A percentile compares a stretch with the other conserved stretches of the same genome.
These are phyloP conservation scores for Cataglyphis hispanica DNA, from an alignment of 1,140 invertebrate genomes.

Conservation along the genomic window DNA sequence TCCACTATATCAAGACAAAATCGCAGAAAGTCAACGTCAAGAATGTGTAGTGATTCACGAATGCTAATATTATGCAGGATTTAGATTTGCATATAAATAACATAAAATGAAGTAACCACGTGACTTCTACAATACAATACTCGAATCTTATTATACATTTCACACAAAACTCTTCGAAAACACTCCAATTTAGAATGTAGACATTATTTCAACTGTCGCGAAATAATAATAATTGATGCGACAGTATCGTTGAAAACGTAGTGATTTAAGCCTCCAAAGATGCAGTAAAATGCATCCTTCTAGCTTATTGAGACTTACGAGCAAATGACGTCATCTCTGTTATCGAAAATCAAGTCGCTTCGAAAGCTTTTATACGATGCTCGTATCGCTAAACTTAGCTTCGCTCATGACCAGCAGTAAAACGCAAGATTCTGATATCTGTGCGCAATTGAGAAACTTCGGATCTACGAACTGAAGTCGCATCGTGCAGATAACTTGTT, in stretches of 20 bases:
- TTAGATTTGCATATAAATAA: slow-evolving; percentile 54
- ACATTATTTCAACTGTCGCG: slow-evolving; percentile 34
- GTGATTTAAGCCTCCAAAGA: slow-evolving; percentile 17
- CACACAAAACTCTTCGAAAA: slow-evolving; percentile 2
- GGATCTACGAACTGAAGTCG: slow-evolving; percentile 15
- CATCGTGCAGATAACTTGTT: slow-evolving; percentile 6
- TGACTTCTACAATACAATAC: slow-evolving; percentile 20
- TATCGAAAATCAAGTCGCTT: slow-evolving; percentile 57
- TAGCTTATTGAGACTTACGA: slow-evolving; percentile 22
- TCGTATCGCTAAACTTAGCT: slow-evolving; percentile 56
- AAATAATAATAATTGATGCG: slow-evolving; percentile 24
- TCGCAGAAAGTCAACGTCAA: slow-evolving; percentile 22
- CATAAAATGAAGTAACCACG: slow-evolving; percentile 18
- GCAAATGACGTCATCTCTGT: slow-evolving; percentile 48
- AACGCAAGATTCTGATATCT: slow-evolving; percentile 56
- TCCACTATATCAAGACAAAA: background rate
- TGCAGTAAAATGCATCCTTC: slow-evolving; percentile 22
- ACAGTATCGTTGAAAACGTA: slow-evolving; percentile 13
- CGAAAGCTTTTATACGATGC: slow-evolving; percentile 44
- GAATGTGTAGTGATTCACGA: slow-evolving; percentile 14
- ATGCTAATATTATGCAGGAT: slow-evolving; percentile 22
- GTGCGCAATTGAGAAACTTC: slow-evolving; percentile 54
- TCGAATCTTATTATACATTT: slow-evolving; percentile 32
- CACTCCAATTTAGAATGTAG: background rate
- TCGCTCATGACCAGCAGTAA: slow-evolving; percentile 43